Evolutionary conservation across 30 jellyfish, hydroid and myxozoan genomes (phyloP).

Genomic region (Cassiopea andromeda): DNA sequence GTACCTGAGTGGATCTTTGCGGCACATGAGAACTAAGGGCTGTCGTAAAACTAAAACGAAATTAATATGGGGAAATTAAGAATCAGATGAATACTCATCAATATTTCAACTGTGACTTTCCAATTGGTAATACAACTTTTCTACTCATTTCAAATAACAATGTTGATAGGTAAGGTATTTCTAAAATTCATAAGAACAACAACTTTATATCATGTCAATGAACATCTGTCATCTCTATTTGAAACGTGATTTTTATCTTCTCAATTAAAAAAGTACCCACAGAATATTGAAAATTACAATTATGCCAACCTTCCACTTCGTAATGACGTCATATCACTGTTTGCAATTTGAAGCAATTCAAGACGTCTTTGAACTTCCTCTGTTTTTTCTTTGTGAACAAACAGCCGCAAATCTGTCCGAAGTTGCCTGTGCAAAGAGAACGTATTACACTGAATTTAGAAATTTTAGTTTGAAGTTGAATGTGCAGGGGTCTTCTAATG

Average conservation of each 20-base stretch:
- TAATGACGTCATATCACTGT: constrained; percentile 35
- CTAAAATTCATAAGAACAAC: too few relatives aligned
- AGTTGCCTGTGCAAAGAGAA: constrained; percentile 65
- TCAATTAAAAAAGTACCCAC: too few relatives aligned
- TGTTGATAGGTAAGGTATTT: not conserved
- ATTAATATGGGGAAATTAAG: too few relatives aligned
- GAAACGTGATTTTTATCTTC: too few relatives aligned
- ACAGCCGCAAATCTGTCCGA: constrained; percentile 72
- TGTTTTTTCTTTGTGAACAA: constrained; percentile 72
- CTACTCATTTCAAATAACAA: too few relatives aligned
- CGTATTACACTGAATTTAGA: not conserved
- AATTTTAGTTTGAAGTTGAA: too few relatives aligned
- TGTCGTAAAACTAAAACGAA: constrained; percentile 6
- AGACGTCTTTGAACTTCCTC: constrained; percentile 62
- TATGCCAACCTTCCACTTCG: constrained; percentile 64
- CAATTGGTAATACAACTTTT: too few relatives aligned
- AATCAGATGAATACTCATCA: too few relatives aligned
- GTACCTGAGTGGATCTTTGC: not conserved
- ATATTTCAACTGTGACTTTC: too few relatives aligned
- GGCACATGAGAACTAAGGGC: not conserved
- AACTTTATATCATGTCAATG: too few relatives aligned
- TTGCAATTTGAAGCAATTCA: constrained; percentile 43
- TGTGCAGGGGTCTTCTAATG: too few relatives aligned
- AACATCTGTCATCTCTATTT: too few relatives aligned
- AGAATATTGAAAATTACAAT: not conserved